Evolutionary conservation across 2,113 vertebrate genomes (phyloP).

Genomic region (Nyctereutes procyonoides): DNA sequence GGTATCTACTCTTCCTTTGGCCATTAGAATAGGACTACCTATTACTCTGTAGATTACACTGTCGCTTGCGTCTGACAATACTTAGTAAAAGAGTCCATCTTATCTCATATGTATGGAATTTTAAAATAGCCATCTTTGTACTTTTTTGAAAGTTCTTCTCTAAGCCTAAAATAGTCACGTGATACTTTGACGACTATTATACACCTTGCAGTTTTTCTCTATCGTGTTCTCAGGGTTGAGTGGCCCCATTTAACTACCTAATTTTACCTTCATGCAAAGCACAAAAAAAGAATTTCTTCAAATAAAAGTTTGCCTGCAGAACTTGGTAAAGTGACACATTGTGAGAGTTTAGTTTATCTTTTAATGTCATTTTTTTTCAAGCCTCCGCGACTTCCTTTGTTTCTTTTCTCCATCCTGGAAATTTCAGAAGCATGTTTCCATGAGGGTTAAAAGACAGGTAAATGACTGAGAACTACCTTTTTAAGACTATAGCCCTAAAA

Average conservation of each 20-base stretch:
- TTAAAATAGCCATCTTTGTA: slow-evolving; percentile 76
- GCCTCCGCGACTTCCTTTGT: not conserved
- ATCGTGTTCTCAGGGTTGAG: slow-evolving; percentile 53
- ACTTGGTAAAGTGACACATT: not conserved
- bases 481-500: not conserved
- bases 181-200: not conserved
- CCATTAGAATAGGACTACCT: not conserved
- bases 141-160: slow-evolving; percentile 69
- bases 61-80: not conserved
- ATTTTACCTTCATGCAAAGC: slow-evolving; percentile 53
- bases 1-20: slow-evolving; percentile 48
- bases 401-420: not conserved
- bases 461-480: not conserved
- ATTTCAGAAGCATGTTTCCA: not conserved
- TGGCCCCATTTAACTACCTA: not conserved
- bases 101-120: slow-evolving; percentile 50
- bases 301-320: slow-evolving; percentile 63
- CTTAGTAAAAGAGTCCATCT: slow-evolving; percentile 56
- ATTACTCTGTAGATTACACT: not conserved
- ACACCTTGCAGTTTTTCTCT: slow-evolving; percentile 43
- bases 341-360: not conserved
- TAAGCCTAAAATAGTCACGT: slow-evolving; percentile 54
- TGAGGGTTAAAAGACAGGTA: not conserved
- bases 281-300: slow-evolving; percentile 66
- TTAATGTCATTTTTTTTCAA: not conserved